Evolutionary conservation across 2,888 invertebrate species (phyloP).

Genomic region (Cerastoderma edule): DNA sequence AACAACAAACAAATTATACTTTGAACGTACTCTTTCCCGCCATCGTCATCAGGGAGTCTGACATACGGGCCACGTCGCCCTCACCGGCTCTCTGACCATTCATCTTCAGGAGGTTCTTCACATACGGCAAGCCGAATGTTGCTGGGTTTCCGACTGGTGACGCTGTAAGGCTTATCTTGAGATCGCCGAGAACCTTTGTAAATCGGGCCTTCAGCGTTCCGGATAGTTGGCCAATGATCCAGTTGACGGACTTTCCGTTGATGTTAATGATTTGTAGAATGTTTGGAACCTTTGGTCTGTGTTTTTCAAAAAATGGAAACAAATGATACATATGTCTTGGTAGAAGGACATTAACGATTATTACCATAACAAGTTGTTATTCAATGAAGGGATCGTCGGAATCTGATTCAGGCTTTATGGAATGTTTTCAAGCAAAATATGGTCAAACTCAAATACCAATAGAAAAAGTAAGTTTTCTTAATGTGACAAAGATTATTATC

Average conservation of each 20-base stretch:
- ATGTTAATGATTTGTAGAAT: constrained; percentile 52
- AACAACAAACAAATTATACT: not conserved
- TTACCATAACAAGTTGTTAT: too few species aligned
- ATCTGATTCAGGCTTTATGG: too few species aligned
- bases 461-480: not conserved
- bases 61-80: constrained; percentile 41
- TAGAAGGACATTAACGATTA: not conserved
- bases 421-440: too few species aligned
- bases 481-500: not conserved
- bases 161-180: constrained; percentile 22
- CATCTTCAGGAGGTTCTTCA: constrained; percentile 33
- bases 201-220: constrained; percentile 20
- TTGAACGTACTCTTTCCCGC: constrained; percentile 34
- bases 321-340: not conserved
- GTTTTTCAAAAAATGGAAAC: too few species aligned
- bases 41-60: constrained; percentile 34
- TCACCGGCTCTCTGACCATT: constrained; percentile 28
- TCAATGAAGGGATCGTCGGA: too few species aligned
- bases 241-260: constrained; percentile 39
- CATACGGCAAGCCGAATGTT: constrained; percentile 26
- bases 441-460: too few species aligned
- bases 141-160: constrained; percentile 35
- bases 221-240: constrained; percentile 40
- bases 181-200: constrained; percentile 3
- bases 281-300: constrained; percentile 52